These are phyloP conservation scores for Lepus timidus DNA, from an alignment of 2,113 vertebrate species.

Conservation along the genomic window DNA sequence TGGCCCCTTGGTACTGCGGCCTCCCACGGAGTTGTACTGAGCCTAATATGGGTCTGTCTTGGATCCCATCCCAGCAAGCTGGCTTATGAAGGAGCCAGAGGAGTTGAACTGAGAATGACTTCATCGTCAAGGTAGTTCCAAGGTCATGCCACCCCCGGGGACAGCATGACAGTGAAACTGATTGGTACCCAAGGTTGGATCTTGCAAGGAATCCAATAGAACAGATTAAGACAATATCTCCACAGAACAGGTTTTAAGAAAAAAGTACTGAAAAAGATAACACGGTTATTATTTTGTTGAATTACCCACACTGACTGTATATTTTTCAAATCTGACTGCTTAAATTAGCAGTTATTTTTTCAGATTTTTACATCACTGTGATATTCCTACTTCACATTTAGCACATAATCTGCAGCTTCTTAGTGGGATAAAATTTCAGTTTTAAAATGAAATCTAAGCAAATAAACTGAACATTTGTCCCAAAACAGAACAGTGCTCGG, in stretches of 20 bases:
- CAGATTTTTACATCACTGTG: not conserved
- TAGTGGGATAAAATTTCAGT: constrained; percentile 40
- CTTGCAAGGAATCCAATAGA: not conserved
- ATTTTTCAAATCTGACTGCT: not conserved
- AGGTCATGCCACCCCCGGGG: not conserved
- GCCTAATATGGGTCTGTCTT: not conserved
- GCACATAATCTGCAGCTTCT: not conserved
- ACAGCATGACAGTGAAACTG: not conserved
- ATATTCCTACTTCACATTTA: not conserved
- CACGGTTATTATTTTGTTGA: not conserved
- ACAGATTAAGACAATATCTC: not conserved
- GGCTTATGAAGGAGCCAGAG: constrained; percentile 24
- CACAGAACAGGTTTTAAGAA: not conserved
- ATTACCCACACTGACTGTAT: not conserved
- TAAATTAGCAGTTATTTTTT: not conserved
- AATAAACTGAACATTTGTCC: not conserved
- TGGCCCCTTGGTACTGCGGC: not conserved
- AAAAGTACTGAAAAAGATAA: not conserved
- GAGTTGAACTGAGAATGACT: constrained; percentile 21
- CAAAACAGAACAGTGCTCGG: not conserved
- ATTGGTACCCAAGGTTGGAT: not conserved
- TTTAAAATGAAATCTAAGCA: constrained; percentile 48
- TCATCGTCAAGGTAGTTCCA: not conserved
- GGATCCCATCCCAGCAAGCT: not conserved
- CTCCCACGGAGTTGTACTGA: not conserved